Evolutionary conservation across 1,140 invertebrate genomes (phyloP).

Genomic region (Drosophila oshimai): DNA sequence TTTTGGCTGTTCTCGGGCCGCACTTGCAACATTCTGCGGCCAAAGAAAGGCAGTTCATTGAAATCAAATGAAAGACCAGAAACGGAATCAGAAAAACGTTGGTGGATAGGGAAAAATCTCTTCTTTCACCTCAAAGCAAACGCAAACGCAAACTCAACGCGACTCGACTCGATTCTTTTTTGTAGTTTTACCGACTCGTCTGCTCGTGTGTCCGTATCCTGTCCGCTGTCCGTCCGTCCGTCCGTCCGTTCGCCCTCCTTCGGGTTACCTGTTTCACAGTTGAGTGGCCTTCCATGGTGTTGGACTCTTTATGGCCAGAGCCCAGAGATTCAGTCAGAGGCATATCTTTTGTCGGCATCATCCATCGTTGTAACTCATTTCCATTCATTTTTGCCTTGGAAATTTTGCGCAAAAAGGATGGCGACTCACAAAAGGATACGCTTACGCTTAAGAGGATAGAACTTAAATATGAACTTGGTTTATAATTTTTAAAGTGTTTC

Average conservation of each 20-base stretch:
- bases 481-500: not conserved
- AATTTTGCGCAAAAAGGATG: slow-evolving; percentile 65
- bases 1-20: slow-evolving; percentile 51
- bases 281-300: slow-evolving; percentile 61
- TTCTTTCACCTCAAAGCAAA: slow-evolving; percentile 52
- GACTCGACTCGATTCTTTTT: slow-evolving; percentile 45
- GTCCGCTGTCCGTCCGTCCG: slow-evolving; percentile 14
- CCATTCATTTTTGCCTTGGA: slow-evolving; percentile 61
- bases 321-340: slow-evolving; percentile 17
- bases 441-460: not conserved
- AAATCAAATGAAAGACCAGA: slow-evolving; percentile 64
- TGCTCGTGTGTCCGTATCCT: slow-evolving; percentile 34
- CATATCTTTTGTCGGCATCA: slow-evolving; percentile 71
- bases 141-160: slow-evolving; percentile 9
- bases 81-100: slow-evolving; percentile 34
- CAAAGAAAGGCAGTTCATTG: slow-evolving; percentile 61
- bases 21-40: slow-evolving; percentile 65
- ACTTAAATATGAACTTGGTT: not conserved
- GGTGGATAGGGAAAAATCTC: slow-evolving; percentile 42
- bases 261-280: slow-evolving; percentile 74
- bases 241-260: slow-evolving; percentile 29
- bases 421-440: slow-evolving; percentile 37
- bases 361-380: slow-evolving; percentile 63
- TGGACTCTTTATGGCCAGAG: slow-evolving; percentile 61
- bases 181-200: slow-evolving; percentile 74